Evolutionary conservation across 1,140 invertebrate genomes (phyloP), one percentile per base, ranked within the genome.

Genomic region (Bacillus rossius): DNA sequence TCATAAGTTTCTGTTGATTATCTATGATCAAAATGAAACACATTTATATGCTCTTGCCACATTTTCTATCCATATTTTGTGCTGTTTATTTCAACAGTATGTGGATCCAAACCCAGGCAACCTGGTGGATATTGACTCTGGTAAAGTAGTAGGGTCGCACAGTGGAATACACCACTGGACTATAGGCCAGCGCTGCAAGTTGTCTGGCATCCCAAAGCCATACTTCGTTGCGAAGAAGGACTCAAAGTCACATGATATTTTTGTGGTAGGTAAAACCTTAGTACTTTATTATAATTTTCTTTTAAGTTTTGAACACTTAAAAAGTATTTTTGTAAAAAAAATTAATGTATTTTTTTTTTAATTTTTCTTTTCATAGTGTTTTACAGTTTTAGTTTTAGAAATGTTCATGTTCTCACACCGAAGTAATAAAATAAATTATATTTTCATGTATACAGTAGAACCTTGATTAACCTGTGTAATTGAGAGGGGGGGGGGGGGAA

Each of bases 131-230:
- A 77, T 96, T 49, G 90, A 94, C 50, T 90, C 79, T 47, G 87
- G 86, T 1, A 64, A 79, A 68, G 69, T 82, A 5, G 76, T 98
- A 20, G 93, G 91, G n/a, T 70, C 78, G 51, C 96, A 99, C 73
- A 75, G 81, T 61, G 96, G 96, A 56, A 80, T 94, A 59, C 94
- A 98, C 74, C 82, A 89, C 61, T 96, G 87, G 87, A 97, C 94
- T 8, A 65, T 96, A 55, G 94, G 96, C n/a, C 94, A 98, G 76
- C 78, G 87, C 67, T 85, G 86, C 64, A 75, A 75, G 43, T 67
- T 93, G 2, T 63, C 70, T 22, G 83, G 84, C 19, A 69, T 65
- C 14, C 59, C 75, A 41, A 68, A 79, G 56, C 71, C 84, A 14
- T 89, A 85, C 69, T 97, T 84, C 78, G 79, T 93, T 37, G 87